These are phyloP conservation scores for Diabrotica balteata DNA, from an alignment of 2,888 invertebrate species.

Conservation along the genomic window DNA sequence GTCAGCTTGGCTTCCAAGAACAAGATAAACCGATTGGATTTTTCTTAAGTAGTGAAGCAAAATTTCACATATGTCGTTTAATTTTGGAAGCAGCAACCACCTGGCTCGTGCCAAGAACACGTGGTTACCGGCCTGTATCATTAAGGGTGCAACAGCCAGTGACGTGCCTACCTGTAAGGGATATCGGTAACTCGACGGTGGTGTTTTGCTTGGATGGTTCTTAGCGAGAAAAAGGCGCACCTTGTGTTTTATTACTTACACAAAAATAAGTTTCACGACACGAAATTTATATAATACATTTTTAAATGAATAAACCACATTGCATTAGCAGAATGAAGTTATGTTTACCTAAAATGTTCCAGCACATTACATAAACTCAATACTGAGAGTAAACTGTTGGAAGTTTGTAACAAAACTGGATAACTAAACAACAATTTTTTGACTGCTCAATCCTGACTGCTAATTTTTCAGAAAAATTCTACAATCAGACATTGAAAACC, in stretches of 20 bases:
- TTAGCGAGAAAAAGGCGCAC: not conserved
- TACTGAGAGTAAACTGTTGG: too few relatives aligned
- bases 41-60: constrained; percentile 45
- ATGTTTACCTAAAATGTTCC: too few relatives aligned
- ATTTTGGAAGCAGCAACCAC: constrained; percentile 55
- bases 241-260: not conserved
- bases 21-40: constrained; percentile 39
- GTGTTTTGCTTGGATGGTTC: constrained; percentile 19
- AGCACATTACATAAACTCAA: too few relatives aligned
- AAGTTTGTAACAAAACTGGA: too few relatives aligned
- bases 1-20: constrained; percentile 37
- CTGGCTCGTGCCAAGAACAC: constrained; percentile 58
- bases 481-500: too few relatives aligned
- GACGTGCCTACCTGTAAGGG: constrained; percentile 31
- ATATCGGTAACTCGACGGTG: constrained; percentile 17
- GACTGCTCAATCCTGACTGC: too few relatives aligned
- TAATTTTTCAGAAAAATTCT: too few relatives aligned
- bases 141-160: constrained; percentile 37
- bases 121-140: constrained; percentile 53
- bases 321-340: too few relatives aligned
- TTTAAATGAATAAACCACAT: too few relatives aligned
- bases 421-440: too few relatives aligned
- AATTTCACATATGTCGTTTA: constrained; percentile 57
- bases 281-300: too few relatives aligned
- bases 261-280: too few relatives aligned